Percentiles rank a stretch among this genome's conserved stretches.
Conservation (phyloP, 2,113 vertebrate species). For the Oceanites oceanicus region DNA sequence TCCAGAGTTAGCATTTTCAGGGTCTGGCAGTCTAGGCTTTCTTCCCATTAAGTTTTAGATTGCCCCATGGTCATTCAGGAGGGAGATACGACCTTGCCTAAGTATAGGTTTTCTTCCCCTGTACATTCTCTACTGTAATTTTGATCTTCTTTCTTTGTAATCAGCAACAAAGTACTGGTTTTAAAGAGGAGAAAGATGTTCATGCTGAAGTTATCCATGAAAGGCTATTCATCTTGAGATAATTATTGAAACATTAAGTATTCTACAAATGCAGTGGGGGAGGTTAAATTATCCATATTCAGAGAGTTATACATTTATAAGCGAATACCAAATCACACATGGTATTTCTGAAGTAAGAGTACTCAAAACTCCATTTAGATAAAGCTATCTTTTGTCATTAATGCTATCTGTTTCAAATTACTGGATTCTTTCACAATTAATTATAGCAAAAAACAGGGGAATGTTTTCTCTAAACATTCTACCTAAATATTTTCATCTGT, state of each 20-base stretch:
- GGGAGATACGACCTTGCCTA: neutral
- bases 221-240: neutral
- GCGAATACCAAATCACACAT: neutral
- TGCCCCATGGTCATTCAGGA: fast-evolving
- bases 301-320: neutral
- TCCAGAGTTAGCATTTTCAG: neutral
- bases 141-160: neutral
- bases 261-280: neutral
- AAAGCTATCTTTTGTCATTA: neutral
- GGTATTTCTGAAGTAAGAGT: neutral
- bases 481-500: neutral
- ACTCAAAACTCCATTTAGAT: neutral
- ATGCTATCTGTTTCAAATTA: neutral
- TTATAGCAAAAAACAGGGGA: neutral
- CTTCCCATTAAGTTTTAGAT: neutral
- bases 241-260: neutral
- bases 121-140: neutral
- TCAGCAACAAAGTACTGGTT: neutral
- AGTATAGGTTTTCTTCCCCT: neutral
- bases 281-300: neutral
- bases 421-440: neutral
- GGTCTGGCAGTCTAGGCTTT: neutral
- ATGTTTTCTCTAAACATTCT: neutral
- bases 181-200: neutral
- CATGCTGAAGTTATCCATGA: neutral